Evolutionary conservation across 2,113 vertebrate genomes (phyloP), one percentile per base, ranked within the genome.

Genomic region (Poeciliopsis retropinna): DNA sequence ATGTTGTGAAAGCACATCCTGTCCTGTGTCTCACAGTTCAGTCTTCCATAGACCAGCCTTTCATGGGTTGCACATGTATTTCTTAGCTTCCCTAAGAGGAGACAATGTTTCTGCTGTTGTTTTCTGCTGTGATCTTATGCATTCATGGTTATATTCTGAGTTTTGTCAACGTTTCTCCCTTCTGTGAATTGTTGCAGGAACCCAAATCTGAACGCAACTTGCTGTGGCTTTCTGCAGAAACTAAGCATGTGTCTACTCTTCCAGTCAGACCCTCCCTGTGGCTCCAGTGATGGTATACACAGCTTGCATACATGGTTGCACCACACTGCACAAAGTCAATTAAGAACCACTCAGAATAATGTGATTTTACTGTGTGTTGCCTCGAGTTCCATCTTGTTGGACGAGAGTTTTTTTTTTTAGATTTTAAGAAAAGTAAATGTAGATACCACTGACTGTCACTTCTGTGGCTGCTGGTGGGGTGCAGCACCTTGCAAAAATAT

Each of bases 221-320:
- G 95, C 93, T 96, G 95, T 88, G 94, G 85, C 75, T 98, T 99
- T 86, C 95, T 99, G 5, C 93, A 88, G 82, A 93, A 75, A 69
- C 90, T 99, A 85, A 96, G 96, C 73, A 72, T 94, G 83, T 95
- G 81, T 91, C 92, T 99, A 74, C 92, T 97, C 54, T 93, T 92
- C 67, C 90, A 84, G 73, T 85, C 92, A 83, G 92, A 92, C 71
- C 87, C 84, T 37, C 81, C 60, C 70, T 84, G 80, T 28, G 87
- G 57, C 69, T 73, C 85, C 64, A 82, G 88, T 51, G 92, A 95
- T 25, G 96, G 97, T 96, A 91, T 74, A 76, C 61, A 85, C 74
- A 39, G 67, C 10, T 22, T 30, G 60, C 27, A 69, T 41, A 67
- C 66, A 62, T 74, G 41, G 29, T 51, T 60, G 37, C 69, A 75